Base-by-base conservation (phyloP, 2,797 vertebrate species). In the Bryconaethiops microstoma region DNA sequence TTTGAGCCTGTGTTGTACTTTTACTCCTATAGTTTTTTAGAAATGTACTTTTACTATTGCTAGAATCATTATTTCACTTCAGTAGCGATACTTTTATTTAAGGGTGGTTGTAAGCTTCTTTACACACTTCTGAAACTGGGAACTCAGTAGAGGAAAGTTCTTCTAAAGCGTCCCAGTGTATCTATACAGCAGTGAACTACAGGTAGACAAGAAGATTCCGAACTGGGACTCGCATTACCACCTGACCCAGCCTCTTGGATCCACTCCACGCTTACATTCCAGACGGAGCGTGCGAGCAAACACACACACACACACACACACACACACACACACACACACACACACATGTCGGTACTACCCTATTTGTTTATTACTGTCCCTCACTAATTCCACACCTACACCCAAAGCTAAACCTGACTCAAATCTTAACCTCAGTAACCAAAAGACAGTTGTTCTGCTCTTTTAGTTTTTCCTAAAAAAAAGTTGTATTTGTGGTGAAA, bases 181-280 rank as follows among this genome's bases (percentile, higher is more conserved):
- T 54, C 52, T 54, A 10, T 57, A 23, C 48, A 12, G 23, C 60
- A 16, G 57, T 9, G 17, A 65, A 65, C 12, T 77, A 52, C 59
- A 77, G 69, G 69, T 77, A 67, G 19, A 55, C 57, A 55, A 72
- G 14, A 67, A 55, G 14, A 50, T 60, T 5, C 57, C 60, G 52
- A 82, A 70, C 21, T n/a, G 19, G 0, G 40, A n/a, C 63, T 70
- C 12, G 1, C 71, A 60, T 14, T 42, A 68, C 29, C 69, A 78
- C 82, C 67, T 81, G 55, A 75, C 59, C 71, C 7, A 7, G 25
- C n/a, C 54, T 79, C 57, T 54, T 83, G 78, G 68, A 75, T 48
- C 40, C n/a, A 78, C 76, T 70, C 72, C 79, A 78, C 62, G 39
- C 71, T 71, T 65, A 52, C 79, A 82, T 78, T 81, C 79, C 83